A percentile compares a stretch with the other conserved stretches of the same genome.
phyloP scores from a whole-genome alignment of 2,888 invertebrate genomes.

The Hedychridium roseum region DNA sequence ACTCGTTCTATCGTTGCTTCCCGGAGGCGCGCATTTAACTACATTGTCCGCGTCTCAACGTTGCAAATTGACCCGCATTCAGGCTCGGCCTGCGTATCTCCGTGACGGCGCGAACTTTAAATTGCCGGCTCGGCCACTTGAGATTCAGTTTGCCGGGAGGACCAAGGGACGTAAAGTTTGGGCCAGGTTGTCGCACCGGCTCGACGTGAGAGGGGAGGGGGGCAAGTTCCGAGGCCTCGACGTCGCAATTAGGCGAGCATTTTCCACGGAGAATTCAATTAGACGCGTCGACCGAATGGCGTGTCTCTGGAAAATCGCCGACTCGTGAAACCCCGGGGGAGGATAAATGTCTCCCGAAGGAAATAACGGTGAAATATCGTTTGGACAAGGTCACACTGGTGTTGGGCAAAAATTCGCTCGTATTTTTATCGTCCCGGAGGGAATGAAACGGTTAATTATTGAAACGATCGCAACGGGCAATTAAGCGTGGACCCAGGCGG shows the following conservation, averaged over 20 bases:
- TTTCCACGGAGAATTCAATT: conserved; percentile 45
- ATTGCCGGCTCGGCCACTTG: conserved; percentile 42
- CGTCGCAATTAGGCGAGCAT: conserved; percentile 42
- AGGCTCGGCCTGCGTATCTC: conserved; percentile 29
- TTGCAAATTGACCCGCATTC: conserved; percentile 33
- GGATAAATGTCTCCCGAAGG: neutral
- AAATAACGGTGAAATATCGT: conserved; percentile 15
- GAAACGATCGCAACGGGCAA: too few relatives aligned
- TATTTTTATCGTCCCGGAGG: neutral
- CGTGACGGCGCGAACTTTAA: conserved; percentile 38
- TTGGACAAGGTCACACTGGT: conserved; percentile 4
- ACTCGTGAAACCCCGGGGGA: neutral
- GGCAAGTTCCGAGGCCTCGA: conserved; percentile 19
- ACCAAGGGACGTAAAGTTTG: neutral
- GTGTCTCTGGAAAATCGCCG: neutral
- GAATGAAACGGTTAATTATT: too few relatives aligned
- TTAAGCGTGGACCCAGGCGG: too few relatives aligned
- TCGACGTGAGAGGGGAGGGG: conserved; percentile 4
- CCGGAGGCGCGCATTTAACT: too few relatives aligned
- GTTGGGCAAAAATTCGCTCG: neutral
- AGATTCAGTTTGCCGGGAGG: conserved; percentile 37
- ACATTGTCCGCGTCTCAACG: too few relatives aligned
- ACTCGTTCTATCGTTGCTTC: too few relatives aligned
- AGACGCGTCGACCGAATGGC: conserved; percentile 7
- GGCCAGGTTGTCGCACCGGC: too few relatives aligned